Conservation (phyloP, 2,113 vertebrate genomes). For the Dendropsophus ebraccatus region DNA sequence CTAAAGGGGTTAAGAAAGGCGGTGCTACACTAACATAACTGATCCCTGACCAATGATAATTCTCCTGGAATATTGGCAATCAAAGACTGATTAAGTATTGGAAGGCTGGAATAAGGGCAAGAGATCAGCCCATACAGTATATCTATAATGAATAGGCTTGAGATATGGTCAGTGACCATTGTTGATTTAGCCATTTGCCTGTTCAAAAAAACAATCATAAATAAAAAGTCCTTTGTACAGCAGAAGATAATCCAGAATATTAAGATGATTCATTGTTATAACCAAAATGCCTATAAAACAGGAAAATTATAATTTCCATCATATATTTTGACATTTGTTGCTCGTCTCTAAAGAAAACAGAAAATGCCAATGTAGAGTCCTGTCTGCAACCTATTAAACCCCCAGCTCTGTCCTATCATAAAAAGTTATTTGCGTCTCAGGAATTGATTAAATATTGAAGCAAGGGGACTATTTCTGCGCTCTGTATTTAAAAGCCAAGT, state of each 20-base stretch:
- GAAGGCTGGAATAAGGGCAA: too few species aligned
- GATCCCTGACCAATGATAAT: too few species aligned
- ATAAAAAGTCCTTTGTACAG: neutral
- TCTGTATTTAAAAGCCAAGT: neutral
- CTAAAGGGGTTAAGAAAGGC: too few species aligned
- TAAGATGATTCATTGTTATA: neutral
- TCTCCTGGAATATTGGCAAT: too few species aligned
- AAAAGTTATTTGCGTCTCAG: slow-evolving; percentile 10
- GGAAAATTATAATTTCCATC: neutral
- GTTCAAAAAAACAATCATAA: neutral
- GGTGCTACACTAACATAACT: too few species aligned
- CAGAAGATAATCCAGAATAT: neutral
- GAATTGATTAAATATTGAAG: neutral
- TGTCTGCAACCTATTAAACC: neutral
- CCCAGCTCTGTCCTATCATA: neutral
- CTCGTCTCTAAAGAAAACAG: slow-evolving; percentile 26
- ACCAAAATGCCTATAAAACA: slow-evolving; percentile 15
- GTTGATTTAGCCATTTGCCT: too few species aligned
- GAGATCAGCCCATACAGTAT: too few species aligned
- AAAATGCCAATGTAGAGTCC: slow-evolving; percentile 7
- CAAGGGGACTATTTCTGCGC: neutral
- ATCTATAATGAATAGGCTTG: too few species aligned
- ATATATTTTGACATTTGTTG: slow-evolving; percentile 33
- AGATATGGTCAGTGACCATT: too few species aligned
- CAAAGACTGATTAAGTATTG: too few species aligned